Conservation (phyloP, 2,888 invertebrate genomes). For the Acanthacorydalis orientalis region DNA sequence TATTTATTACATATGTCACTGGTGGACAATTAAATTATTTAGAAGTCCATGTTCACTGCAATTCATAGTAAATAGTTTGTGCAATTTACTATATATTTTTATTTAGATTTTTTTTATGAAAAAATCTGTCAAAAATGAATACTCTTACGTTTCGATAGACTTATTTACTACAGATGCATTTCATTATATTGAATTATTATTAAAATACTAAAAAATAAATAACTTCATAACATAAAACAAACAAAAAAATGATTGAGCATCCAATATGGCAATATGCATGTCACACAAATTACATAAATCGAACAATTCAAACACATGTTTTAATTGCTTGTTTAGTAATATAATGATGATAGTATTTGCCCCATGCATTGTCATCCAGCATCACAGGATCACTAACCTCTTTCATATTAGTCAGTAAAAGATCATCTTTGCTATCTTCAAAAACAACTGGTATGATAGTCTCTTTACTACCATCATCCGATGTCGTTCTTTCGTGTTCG, state of each 20-base stretch:
- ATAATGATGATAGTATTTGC: slow-evolving; percentile 29
- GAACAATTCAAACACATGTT: slow-evolving; percentile 28
- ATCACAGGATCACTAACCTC: slow-evolving; percentile 26
- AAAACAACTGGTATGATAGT: slow-evolving; percentile 6
- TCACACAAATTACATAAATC: background rate
- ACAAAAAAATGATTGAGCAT: too few relatives aligned
- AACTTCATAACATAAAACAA: background rate
- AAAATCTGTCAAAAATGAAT: too few relatives aligned
- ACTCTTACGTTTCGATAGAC: too few relatives aligned
- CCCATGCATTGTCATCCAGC: slow-evolving; percentile 25
- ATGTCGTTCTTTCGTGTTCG: slow-evolving; percentile 13
- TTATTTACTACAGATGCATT: too few relatives aligned
- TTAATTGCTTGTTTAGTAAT: slow-evolving; percentile 40
- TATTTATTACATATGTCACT: too few relatives aligned
- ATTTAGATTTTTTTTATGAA: too few relatives aligned
- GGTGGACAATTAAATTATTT: too few relatives aligned
- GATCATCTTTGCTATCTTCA: slow-evolving; percentile 14
- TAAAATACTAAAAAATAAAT: background rate
- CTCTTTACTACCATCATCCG: slow-evolving; percentile 10
- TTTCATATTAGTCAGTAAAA: slow-evolving; percentile 24
- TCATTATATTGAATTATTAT: too few relatives aligned
- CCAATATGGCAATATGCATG: too few relatives aligned
- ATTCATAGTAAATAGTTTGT: too few relatives aligned
- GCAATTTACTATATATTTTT: too few relatives aligned
- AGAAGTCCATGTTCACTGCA: too few relatives aligned